Percentiles rank a stretch among this genome's conserved stretches.
phyloP scores from a whole-genome alignment of 2,113 vertebrate genomes.

The Lutjanus erythropterus region DNA sequence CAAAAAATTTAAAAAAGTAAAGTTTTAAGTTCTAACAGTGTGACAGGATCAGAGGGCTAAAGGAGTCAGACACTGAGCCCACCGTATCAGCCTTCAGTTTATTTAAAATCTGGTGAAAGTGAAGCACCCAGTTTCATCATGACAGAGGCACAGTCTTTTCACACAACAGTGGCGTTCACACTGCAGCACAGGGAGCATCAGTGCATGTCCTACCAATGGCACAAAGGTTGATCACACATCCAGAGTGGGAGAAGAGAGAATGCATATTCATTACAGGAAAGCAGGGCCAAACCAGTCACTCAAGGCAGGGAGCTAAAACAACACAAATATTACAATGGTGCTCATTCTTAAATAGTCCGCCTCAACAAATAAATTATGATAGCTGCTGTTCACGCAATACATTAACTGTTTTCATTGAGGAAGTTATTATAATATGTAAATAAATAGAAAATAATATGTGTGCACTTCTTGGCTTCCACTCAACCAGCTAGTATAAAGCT shows the following conservation, averaged over 20 bases:
- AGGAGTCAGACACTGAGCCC: slow-evolving; percentile 11
- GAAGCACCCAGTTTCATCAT: slow-evolving; percentile 58
- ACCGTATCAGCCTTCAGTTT: slow-evolving; percentile 62
- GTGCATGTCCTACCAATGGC: slow-evolving; percentile 44
- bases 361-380: neutral
- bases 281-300: slow-evolving; percentile 4
- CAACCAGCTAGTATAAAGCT: slow-evolving; percentile 13
- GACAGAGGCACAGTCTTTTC: slow-evolving; percentile 56
- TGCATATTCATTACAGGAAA: slow-evolving; percentile 43
- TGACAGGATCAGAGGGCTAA: slow-evolving; percentile 18
- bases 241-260: slow-evolving; percentile 29
- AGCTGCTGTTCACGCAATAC: slow-evolving; percentile 24
- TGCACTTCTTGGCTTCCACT: slow-evolving; percentile 13
- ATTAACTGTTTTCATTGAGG: slow-evolving; percentile 5
- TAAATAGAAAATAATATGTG: neutral
- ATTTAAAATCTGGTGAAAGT: slow-evolving; percentile 72
- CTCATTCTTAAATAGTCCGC: neutral
- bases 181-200: slow-evolving; percentile 17
- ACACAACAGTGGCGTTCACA: slow-evolving; percentile 34
- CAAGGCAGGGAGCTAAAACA: neutral
- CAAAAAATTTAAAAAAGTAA: no score
- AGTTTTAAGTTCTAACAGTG: no score
- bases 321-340: neutral
- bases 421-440: slow-evolving; percentile 5
- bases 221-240: slow-evolving; percentile 46